Evolutionary conservation across 2,113 vertebrate genomes (phyloP).

Genomic region (Cochlearius cochlearius): DNA sequence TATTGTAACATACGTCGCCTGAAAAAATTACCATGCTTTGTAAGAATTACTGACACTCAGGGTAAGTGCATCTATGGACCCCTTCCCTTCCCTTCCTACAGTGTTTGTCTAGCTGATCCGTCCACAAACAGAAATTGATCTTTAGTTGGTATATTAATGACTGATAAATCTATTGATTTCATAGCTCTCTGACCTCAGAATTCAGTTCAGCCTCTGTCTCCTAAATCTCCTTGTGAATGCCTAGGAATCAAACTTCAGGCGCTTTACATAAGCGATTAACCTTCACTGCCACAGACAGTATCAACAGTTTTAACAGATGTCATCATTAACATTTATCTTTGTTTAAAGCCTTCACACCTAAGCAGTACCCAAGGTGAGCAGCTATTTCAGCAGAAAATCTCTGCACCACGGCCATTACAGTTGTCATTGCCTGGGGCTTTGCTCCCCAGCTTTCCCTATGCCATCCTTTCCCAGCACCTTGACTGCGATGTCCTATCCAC

Average conservation of each 20-base stretch:
- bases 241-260: not conserved
- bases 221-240: not conserved
- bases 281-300: not conserved
- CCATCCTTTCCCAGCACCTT: not conserved
- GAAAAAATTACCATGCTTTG: not conserved
- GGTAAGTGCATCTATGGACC: fast-evolving
- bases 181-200: not conserved
- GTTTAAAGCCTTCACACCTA: not conserved
- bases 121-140: not conserved
- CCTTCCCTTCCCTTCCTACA: not conserved
- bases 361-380: not conserved
- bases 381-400: not conserved
- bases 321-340: not conserved
- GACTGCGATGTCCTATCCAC: not conserved
- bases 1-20: not conserved
- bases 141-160: not conserved
- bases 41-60: not conserved
- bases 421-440: not conserved
- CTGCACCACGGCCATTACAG: not conserved
- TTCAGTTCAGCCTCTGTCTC: not conserved
- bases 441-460: not conserved
- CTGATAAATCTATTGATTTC: not conserved
- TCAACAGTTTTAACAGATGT: not conserved
- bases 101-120: fast-evolving
- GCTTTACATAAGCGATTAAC: fast-evolving